These are phyloP conservation scores for Desmodus rotundus DNA, from an alignment of 2,113 vertebrate genomes.

Conservation along the genomic window DNA sequence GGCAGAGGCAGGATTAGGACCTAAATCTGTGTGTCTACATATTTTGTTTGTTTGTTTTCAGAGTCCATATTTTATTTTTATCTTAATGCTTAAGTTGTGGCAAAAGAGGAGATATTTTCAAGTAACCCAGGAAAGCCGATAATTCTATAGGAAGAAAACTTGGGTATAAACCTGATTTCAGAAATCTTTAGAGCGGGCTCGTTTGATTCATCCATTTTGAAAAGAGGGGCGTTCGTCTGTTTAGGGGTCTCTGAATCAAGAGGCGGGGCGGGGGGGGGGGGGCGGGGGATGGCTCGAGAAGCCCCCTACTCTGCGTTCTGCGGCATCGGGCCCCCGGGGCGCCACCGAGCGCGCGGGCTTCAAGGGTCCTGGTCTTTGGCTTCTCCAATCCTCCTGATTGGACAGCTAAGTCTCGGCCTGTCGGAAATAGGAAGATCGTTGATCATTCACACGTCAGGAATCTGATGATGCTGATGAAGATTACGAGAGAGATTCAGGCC, in stretches of 20 bases:
- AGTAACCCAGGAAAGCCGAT: background rate
- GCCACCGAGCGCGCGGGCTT: slow-evolving; percentile 64
- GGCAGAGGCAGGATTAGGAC: background rate
- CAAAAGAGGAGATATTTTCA: background rate
- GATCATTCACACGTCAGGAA: background rate
- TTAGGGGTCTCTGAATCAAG: slow-evolving; percentile 17
- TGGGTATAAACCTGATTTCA: background rate
- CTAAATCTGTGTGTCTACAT: background rate
- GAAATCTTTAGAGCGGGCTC: slow-evolving; percentile 48
- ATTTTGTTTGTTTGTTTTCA: too few species aligned
- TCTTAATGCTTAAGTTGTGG: background rate
- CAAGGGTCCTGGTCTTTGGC: slow-evolving; percentile 54
- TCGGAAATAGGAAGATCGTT: slow-evolving; percentile 55
- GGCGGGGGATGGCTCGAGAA: slow-evolving; percentile 31
- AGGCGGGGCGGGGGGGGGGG: background rate
- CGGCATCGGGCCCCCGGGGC: background rate
- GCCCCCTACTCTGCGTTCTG: slow-evolving; percentile 63
- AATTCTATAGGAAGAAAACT: background rate
- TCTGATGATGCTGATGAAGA: slow-evolving; percentile 85
- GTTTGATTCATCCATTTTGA: slow-evolving; percentile 85
- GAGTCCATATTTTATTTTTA: background rate
- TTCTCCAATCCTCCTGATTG: slow-evolving; percentile 58
- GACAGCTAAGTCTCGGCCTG: slow-evolving; percentile 80
- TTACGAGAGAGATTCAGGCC: slow-evolving; percentile 89
- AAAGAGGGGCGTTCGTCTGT: slow-evolving; percentile 54